Percentiles rank a stretch among this genome's conserved stretches.
Conservation (phyloP, 2,888 invertebrate species). For the Pycnomerus fuliginosus region DNA sequence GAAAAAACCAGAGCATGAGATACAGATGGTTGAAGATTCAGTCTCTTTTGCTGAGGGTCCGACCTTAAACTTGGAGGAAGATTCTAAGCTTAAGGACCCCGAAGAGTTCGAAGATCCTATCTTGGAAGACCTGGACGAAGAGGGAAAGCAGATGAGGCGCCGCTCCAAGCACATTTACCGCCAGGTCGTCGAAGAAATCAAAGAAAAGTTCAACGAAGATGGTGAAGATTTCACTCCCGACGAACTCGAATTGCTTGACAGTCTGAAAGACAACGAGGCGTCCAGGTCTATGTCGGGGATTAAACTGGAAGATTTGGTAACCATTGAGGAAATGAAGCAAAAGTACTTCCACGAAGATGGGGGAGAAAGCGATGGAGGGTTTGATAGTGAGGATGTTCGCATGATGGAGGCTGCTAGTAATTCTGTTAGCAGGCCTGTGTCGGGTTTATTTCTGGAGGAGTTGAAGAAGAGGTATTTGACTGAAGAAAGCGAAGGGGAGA, state of each 20-base stretch:
- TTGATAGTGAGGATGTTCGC: too few species aligned
- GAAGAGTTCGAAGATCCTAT: conserved; percentile 13
- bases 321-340: conserved; percentile 30
- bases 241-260: conserved; percentile 22
- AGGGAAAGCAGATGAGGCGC: conserved; percentile 7
- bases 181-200: conserved; percentile 38
- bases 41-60: too few species aligned
- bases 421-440: too few species aligned
- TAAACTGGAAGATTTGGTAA: conserved; percentile 37
- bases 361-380: neutral
- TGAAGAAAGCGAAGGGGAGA: too few species aligned
- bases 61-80: too few species aligned
- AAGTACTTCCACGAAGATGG: conserved; percentile 9
- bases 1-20: too few species aligned
- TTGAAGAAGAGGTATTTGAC: too few species aligned
- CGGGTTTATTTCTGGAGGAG: too few species aligned
- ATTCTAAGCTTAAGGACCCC: too few species aligned
- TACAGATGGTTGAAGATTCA: too few species aligned
- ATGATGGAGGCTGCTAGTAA: too few species aligned
- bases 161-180: conserved; percentile 26
- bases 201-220: conserved; percentile 21
- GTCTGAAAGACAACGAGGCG: too few species aligned
- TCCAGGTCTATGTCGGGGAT: conserved; percentile 34
- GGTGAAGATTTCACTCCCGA: conserved; percentile 13
- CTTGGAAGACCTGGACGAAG: conserved; percentile 14